A percentile compares a stretch with the other conserved stretches of the same genome.
Conservation (phyloP, 2,797 vertebrate species). For the Neomorphus geoffroyi region DNA sequence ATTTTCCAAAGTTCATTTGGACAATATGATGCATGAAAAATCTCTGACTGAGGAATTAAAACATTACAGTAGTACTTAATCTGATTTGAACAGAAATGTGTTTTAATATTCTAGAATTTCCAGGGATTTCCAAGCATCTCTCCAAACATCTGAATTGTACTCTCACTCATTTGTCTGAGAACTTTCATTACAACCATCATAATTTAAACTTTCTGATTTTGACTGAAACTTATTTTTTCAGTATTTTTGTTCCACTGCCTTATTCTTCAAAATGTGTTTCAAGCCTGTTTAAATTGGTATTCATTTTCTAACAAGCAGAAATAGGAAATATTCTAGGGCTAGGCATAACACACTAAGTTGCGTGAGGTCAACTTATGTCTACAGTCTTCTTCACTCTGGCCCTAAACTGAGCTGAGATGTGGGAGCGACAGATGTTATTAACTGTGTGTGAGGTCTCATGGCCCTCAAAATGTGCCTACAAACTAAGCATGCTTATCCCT, state of each 20-base stretch:
- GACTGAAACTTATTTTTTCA: not conserved
- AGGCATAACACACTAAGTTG: not conserved
- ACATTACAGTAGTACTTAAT: not conserved
- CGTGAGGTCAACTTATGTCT: accelerated
- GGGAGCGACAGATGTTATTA: not conserved
- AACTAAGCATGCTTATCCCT: not conserved
- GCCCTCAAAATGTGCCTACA: not conserved
- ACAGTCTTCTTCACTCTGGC: not conserved
- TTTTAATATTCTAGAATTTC: not conserved
- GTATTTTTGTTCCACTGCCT: not conserved
- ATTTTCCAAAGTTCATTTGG: not conserved
- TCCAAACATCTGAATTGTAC: not conserved
- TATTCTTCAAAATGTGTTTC: not conserved
- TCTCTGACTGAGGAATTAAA: not conserved
- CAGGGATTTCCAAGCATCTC: not conserved
- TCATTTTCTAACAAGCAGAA: not conserved
- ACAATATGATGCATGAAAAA: not conserved
- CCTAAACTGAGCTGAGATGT: not conserved
- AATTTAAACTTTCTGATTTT: not conserved
- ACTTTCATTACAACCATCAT: not conserved
- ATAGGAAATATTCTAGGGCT: not conserved
- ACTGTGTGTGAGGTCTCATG: not conserved
- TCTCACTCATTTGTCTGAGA: not conserved
- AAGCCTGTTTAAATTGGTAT: not conserved
- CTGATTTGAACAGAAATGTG: not conserved